These are phyloP conservation scores for Oreochromis grahami DNA, from an alignment of 2,797 vertebrate genomes.

Conservation along the genomic window DNA sequence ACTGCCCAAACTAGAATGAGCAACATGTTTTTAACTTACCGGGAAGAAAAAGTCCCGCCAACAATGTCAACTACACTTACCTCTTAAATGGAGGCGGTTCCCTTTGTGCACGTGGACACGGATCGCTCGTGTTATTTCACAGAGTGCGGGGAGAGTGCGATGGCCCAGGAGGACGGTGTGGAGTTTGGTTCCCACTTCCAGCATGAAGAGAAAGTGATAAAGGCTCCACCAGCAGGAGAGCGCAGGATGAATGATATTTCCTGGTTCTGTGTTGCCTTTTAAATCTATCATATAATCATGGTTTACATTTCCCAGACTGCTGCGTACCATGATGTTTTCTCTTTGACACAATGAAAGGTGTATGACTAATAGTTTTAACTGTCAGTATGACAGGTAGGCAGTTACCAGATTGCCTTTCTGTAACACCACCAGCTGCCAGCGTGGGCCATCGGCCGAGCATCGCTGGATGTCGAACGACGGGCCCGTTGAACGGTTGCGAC, in stretches of 20 bases:
- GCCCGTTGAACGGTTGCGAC: not conserved
- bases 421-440: not conserved
- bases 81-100: not conserved
- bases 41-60: not conserved
- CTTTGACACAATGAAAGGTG: rapidly evolving
- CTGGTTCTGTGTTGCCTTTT: not conserved
- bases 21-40: not conserved
- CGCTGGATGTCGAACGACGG: conserved; percentile 15
- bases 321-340: not conserved
- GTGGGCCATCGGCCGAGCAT: not conserved
- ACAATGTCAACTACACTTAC: not conserved
- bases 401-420: not conserved
- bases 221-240: not conserved
- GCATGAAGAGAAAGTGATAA: not conserved
- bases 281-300: not conserved
- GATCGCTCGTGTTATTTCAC: not conserved
- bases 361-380: not conserved
- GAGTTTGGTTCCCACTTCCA: not conserved
- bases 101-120: not conserved
- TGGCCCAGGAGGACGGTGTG: not conserved
- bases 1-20: not conserved
- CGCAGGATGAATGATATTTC: not conserved
- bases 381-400: not conserved
- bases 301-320: not conserved
- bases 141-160: rapidly evolving